phyloP scores from a whole-genome alignment of 64 coral and sea anemone genomes.

The Pocillopora verrucosa region DNA sequence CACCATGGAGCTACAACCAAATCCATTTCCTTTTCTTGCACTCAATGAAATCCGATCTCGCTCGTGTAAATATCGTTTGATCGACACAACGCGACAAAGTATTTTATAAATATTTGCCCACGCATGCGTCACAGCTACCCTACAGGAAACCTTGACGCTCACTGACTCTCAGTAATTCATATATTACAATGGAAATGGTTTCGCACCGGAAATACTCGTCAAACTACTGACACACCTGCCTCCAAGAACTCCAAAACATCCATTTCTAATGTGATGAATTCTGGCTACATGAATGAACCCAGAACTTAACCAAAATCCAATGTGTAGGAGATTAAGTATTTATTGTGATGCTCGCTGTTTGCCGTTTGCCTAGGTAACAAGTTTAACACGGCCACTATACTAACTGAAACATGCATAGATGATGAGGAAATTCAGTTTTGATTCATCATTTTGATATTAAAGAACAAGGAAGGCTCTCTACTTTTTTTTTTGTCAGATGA shows the following conservation, averaged over 20 bases:
- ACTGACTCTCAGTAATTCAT: not conserved
- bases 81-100: not conserved
- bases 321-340: not conserved
- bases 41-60: constrained; percentile 31
- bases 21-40: constrained; percentile 14
- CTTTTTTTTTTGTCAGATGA: not conserved
- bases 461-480: not conserved
- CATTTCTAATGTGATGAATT: not conserved
- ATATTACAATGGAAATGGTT: constrained; percentile 4
- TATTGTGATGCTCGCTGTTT: not conserved
- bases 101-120: constrained; percentile 40
- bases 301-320: not conserved
- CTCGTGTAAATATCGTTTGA: constrained; percentile 27
- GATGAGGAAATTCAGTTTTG: not conserved
- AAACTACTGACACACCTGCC: constrained; percentile 21
- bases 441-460: not conserved
- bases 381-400: not conserved
- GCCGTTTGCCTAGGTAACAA: not conserved
- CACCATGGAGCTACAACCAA: not conserved
- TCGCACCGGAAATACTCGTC: constrained; percentile 2
- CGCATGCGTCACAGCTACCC: constrained; percentile 9
- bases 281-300: not conserved
- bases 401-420: not conserved
- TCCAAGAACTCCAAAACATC: not conserved
- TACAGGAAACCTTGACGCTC: not conserved